These are phyloP conservation scores for Rosalia funebris DNA, from an alignment of 2,888 invertebrate genomes.

Conservation along the genomic window DNA sequence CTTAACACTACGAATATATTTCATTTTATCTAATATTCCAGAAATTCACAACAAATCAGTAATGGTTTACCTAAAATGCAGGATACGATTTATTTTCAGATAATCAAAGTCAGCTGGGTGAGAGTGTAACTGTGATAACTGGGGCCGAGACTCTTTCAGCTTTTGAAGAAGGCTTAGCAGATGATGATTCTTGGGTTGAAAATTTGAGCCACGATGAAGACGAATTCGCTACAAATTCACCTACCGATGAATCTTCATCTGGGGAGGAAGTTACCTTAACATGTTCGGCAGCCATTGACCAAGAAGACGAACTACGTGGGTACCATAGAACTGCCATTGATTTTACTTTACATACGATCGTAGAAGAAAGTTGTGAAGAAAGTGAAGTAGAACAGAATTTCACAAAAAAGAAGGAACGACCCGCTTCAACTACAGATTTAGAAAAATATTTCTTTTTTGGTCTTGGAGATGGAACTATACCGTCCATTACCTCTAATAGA, in stretches of 20 bases:
- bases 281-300: slow-evolving; percentile 69
- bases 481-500: slow-evolving; percentile 65
- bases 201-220: slow-evolving; percentile 79
- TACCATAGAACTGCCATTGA: slow-evolving; percentile 86
- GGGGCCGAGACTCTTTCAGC: slow-evolving; percentile 77
- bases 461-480: slow-evolving; percentile 73
- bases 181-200: slow-evolving; percentile 93
- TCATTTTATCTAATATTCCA: background rate
- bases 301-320: slow-evolving; percentile 84
- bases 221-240: slow-evolving; percentile 67
- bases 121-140: slow-evolving; percentile 76
- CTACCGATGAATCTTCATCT: slow-evolving; percentile 73
- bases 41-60: background rate
- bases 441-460: slow-evolving; percentile 93
- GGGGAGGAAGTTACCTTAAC: slow-evolving; percentile 72
- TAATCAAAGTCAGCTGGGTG: slow-evolving; percentile 54
- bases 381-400: slow-evolving; percentile 79
- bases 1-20: slow-evolving; percentile 26
- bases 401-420: slow-evolving; percentile 70
- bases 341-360: slow-evolving; percentile 91
- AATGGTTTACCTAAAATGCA: background rate
- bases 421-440: slow-evolving; percentile 82
- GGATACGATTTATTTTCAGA: slow-evolving; percentile 45
- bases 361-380: slow-evolving; percentile 95
- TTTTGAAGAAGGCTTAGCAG: slow-evolving; percentile 86